Evolutionary conservation across 2,888 invertebrate species (phyloP).

Genomic region (Drosophila atripex): DNA sequence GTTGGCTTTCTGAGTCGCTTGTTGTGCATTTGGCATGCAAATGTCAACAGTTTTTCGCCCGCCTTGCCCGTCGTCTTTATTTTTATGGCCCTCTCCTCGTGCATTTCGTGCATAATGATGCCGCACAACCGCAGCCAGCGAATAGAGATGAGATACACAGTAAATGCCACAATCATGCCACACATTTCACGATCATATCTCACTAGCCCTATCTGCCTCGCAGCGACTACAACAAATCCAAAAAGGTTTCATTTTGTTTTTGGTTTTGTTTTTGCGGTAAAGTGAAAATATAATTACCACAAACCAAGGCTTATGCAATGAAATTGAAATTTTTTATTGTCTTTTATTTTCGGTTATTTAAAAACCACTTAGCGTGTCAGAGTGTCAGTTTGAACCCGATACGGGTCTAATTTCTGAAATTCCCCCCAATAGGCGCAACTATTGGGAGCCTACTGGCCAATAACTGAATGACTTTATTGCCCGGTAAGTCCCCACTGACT

Average conservation of each 20-base stretch:
- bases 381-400: constrained; percentile 19
- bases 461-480: neutral
- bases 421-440: neutral
- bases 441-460: neutral
- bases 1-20: constrained; percentile 68
- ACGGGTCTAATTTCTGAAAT: constrained; percentile 9
- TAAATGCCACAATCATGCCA: constrained; percentile 23
- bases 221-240: constrained; percentile 15
- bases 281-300: constrained; percentile 47
- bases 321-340: constrained; percentile 51
- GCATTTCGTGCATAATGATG: constrained; percentile 38
- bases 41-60: constrained; percentile 64
- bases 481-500: constrained; percentile 2
- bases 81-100: constrained; percentile 16
- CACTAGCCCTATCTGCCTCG: constrained; percentile 6
- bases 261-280: constrained; percentile 24
- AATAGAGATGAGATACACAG: constrained; percentile 10
- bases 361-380: constrained; percentile 43
- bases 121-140: constrained; percentile 8
- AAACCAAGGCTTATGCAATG: constrained; percentile 35
- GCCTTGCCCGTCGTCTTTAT: constrained; percentile 14
- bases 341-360: constrained; percentile 25
- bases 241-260: constrained; percentile 6
- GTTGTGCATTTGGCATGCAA: constrained; percentile 77
- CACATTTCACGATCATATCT: constrained; percentile 70